Evolutionary conservation across 2,113 vertebrate genomes (phyloP).

Genomic region (Xenopus tropicalis): DNA sequence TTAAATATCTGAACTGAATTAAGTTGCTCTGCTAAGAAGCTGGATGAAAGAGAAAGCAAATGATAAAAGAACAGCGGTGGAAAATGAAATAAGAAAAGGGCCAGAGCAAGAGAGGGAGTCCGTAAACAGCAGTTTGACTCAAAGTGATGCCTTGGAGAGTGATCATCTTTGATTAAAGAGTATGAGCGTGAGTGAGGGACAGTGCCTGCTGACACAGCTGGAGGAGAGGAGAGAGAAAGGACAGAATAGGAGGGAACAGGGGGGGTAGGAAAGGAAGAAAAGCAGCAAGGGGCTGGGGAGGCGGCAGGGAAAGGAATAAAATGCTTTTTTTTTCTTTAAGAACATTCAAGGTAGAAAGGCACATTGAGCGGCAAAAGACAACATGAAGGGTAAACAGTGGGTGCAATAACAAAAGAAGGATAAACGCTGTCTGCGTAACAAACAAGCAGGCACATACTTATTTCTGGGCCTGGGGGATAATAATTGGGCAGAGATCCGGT

Average conservation of each 20-base stretch:
- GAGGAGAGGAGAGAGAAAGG: slow-evolving; percentile 21
- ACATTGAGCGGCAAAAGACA: background rate
- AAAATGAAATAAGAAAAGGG: background rate
- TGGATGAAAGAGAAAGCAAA: slow-evolving; percentile 6
- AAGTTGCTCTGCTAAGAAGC: background rate
- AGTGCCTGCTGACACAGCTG: slow-evolving; percentile 21
- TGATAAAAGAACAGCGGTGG: background rate
- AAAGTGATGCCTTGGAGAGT: slow-evolving; percentile 3
- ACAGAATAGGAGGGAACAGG: background rate
- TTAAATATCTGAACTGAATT: background rate
- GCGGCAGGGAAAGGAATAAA: background rate
- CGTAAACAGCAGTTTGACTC: background rate
- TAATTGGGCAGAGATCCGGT: no score
- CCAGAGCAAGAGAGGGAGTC: background rate
- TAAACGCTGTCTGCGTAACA: no score
- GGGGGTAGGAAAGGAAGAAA: background rate
- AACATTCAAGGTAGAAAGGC: slow-evolving; percentile 10
- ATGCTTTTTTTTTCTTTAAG: background rate
- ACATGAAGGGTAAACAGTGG: slow-evolving; percentile 15
- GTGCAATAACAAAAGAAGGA: no score
- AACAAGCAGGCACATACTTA: no score
- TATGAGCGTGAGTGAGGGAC: slow-evolving; percentile 5
- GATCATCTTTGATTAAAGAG: slow-evolving; percentile 26
- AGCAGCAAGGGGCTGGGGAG: background rate
- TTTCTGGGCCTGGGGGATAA: no score